Percentiles rank a stretch among this genome's conserved stretches.
These are phyloP conservation scores for Drosophila barbarae DNA, from an alignment of 2,888 invertebrate genomes.

Conservation along the genomic window DNA sequence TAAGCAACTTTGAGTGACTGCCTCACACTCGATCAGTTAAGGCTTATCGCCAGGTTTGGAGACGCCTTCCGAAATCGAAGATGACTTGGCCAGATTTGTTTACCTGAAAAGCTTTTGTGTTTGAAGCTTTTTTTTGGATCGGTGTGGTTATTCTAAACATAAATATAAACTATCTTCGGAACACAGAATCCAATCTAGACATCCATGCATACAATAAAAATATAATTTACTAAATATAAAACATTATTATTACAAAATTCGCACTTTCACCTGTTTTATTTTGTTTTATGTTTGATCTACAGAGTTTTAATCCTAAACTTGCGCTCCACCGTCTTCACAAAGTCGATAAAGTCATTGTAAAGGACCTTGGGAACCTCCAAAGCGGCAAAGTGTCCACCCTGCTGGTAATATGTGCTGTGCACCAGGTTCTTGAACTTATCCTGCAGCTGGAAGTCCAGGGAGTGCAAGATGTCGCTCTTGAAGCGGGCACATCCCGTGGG, in stretches of 20 bases:
- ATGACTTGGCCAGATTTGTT: not conserved
- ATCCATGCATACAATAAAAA: too few species aligned
- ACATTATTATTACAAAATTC: too few species aligned
- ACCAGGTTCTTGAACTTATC: conserved; percentile 85
- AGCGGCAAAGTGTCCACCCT: conserved; percentile 93
- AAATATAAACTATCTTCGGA: too few species aligned
- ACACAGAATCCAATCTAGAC: too few species aligned
- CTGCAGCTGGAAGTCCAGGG: conserved; percentile 82
- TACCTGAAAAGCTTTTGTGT: conserved; percentile 9
- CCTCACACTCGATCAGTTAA: conserved; percentile 17
- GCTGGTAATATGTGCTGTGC: conserved; percentile 83
- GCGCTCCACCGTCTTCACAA: conserved; percentile 80
- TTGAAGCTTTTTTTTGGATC: conserved; percentile 1
- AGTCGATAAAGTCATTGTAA: conserved; percentile 85
- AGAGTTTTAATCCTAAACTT: conserved; percentile 59
- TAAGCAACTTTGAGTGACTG: conserved; percentile 31
- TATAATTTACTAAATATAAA: too few species aligned
- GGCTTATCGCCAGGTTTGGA: conserved; percentile 7
- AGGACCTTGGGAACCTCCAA: conserved; percentile 87
- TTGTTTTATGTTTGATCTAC: conserved; percentile 8
- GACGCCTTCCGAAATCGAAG: conserved; percentile 6
- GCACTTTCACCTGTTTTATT: too few species aligned
- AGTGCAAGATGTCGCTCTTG: conserved; percentile 84
- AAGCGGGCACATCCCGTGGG: conserved; percentile 88
- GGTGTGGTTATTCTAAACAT: not conserved